These are phyloP conservation scores for Thunnus maccoyii DNA, from an alignment of 2,113 vertebrate genomes.

Conservation along the genomic window DNA sequence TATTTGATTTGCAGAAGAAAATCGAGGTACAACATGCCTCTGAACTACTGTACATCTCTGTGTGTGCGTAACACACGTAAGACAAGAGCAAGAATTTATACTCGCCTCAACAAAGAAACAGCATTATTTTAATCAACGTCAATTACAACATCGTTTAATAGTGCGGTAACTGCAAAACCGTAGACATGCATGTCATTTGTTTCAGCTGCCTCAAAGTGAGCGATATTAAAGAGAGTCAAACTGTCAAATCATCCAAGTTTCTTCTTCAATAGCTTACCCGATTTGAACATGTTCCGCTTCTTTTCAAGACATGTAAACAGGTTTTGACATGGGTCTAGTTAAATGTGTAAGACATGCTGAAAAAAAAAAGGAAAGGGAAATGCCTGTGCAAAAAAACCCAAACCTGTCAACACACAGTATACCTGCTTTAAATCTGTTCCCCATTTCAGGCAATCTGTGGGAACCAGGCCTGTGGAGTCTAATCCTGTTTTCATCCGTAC, in stretches of 20 bases:
- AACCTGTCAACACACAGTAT: slow-evolving; percentile 87
- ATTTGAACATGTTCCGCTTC: slow-evolving; percentile 84
- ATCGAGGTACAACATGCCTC: slow-evolving; percentile 64
- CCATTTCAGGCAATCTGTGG: slow-evolving; percentile 88
- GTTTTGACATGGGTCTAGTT: slow-evolving; percentile 85
- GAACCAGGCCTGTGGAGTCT: slow-evolving; percentile 88
- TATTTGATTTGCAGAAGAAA: slow-evolving; percentile 65
- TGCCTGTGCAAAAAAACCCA: slow-evolving; percentile 70
- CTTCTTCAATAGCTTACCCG: slow-evolving; percentile 78
- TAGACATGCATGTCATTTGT: slow-evolving; percentile 59
- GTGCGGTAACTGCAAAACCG: slow-evolving; percentile 6
- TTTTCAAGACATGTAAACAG: slow-evolving; percentile 87
- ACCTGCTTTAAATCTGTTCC: slow-evolving; percentile 88
- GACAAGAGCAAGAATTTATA: slow-evolving; percentile 58
- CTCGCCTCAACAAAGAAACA: slow-evolving; percentile 18
- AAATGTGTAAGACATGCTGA: slow-evolving; percentile 84
- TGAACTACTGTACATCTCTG: slow-evolving; percentile 29
- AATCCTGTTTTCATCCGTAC: slow-evolving; percentile 89
- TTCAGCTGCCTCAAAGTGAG: slow-evolving; percentile 62
- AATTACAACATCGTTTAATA: slow-evolving; percentile 62
- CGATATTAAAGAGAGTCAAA: slow-evolving; percentile 74
- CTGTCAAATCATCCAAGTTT: slow-evolving; percentile 85
- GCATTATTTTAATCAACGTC: slow-evolving; percentile 69
- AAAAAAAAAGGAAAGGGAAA: slow-evolving; percentile 75
- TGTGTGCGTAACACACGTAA: slow-evolving; percentile 23